Conservation (phyloP, 2,888 invertebrate species). For the Chaetoderma sp. region DNA sequence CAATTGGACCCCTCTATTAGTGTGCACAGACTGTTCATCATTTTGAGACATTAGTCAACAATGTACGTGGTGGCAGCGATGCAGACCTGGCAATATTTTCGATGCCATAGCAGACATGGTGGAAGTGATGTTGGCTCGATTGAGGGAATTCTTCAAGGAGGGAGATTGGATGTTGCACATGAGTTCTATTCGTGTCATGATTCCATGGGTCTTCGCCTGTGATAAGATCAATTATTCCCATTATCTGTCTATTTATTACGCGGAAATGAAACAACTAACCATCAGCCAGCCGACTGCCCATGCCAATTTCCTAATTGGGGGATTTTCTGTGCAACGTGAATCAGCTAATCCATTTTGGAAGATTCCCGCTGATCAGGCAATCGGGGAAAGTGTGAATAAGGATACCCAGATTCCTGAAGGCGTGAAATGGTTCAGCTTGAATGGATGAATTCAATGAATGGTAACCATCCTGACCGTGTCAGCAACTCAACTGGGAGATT, state of each 20-base stretch:
- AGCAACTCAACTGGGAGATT: too few relatives aligned
- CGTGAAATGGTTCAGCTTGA: neutral
- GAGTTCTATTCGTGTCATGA: slow-evolving; percentile 24
- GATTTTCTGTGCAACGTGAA: slow-evolving; percentile 31
- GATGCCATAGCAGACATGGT: too few relatives aligned
- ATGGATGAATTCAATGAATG: slow-evolving; percentile 18
- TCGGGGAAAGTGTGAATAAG: slow-evolving; percentile 29
- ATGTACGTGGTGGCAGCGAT: too few relatives aligned
- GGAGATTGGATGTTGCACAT: slow-evolving; percentile 40
- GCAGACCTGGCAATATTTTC: too few relatives aligned
- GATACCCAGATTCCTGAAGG: slow-evolving; percentile 31
- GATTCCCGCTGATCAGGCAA: slow-evolving; percentile 25
- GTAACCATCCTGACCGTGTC: neutral
- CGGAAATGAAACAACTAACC: slow-evolving; percentile 28
- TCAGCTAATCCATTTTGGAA: slow-evolving; percentile 15
- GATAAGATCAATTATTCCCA: slow-evolving; percentile 41
- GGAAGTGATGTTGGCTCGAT: too few relatives aligned
- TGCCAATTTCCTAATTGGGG: slow-evolving; percentile 21
- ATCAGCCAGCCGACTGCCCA: slow-evolving; percentile 26
- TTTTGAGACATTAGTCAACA: too few relatives aligned
- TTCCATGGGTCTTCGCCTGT: slow-evolving; percentile 44
- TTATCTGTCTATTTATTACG: slow-evolving; percentile 33
- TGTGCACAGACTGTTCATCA: too few relatives aligned
- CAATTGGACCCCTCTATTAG: too few relatives aligned
- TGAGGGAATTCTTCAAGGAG: too few relatives aligned